Evolutionary conservation across 2,797 vertebrate genomes (phyloP).

Genomic region (Urosaurus nigricauda): DNA sequence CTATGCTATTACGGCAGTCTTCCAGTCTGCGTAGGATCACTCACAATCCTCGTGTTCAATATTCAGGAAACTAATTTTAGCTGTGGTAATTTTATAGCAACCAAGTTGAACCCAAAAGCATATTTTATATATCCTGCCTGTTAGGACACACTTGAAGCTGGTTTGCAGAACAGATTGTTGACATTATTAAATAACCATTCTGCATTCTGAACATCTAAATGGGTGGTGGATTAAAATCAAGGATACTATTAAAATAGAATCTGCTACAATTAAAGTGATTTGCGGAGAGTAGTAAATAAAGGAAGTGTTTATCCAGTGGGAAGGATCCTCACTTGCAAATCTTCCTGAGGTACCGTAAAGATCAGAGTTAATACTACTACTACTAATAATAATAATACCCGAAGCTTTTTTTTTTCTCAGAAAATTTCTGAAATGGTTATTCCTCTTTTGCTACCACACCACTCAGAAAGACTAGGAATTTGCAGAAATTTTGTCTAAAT

Average conservation of each 20-base stretch:
- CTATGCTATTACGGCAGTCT: background rate
- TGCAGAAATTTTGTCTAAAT: too few relatives aligned
- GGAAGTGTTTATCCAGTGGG: too few relatives aligned
- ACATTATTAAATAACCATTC: background rate
- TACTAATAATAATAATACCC: too few relatives aligned
- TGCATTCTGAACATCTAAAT: background rate
- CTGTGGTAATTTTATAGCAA: background rate
- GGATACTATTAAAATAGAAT: background rate
- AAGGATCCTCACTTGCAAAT: background rate
- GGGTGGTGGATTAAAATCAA: background rate
- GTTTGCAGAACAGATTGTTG: background rate
- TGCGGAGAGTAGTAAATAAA: background rate
- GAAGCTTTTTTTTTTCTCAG: too few relatives aligned
- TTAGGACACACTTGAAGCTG: background rate
- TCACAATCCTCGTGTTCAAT: background rate
- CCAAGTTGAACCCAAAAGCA: background rate
- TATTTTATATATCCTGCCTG: background rate
- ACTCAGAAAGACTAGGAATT: too few relatives aligned
- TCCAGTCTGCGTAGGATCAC: background rate
- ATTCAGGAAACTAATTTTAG: slow-evolving; percentile 13
- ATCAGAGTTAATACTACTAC: background rate
- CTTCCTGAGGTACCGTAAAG: background rate
- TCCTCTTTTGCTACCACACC: too few relatives aligned
- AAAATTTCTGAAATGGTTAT: too few relatives aligned
- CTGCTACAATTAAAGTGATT: background rate